Evolutionary conservation across 2,888 invertebrate species (phyloP).

Genomic region (Glaucopsyche alexis): DNA sequence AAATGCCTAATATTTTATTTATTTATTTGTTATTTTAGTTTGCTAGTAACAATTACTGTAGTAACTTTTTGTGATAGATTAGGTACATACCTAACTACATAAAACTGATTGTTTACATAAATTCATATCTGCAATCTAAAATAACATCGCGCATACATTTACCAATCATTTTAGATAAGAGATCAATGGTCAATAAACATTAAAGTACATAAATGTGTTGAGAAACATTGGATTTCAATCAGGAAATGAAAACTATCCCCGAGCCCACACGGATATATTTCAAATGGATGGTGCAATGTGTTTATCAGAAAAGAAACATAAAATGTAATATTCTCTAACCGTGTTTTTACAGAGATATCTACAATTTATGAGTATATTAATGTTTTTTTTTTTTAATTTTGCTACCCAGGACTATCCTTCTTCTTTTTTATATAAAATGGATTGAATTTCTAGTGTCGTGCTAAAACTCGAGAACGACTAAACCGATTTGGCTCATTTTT

Average conservation of each 20-base stretch:
- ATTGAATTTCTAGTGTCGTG: too few relatives aligned
- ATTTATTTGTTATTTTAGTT: too few relatives aligned
- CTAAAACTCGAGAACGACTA: too few relatives aligned
- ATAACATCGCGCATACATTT: background rate
- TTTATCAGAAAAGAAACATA: background rate
- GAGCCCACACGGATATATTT: slow-evolving; percentile 4
- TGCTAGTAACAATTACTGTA: too few relatives aligned
- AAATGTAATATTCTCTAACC: background rate
- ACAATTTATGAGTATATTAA: background rate
- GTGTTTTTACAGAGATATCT: background rate
- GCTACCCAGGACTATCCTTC: too few relatives aligned
- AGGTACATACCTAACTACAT: too few relatives aligned
- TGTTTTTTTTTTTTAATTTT: too few relatives aligned
- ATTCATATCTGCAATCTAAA: background rate
- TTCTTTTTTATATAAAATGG: too few relatives aligned
- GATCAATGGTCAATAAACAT: slow-evolving; percentile 15
- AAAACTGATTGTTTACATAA: background rate
- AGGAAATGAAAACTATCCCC: slow-evolving; percentile 32
- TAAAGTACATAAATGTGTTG: slow-evolving; percentile 28
- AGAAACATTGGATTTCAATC: slow-evolving; percentile 26
- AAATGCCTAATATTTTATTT: too few relatives aligned
- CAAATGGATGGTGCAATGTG: background rate
- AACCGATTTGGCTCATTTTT: too few relatives aligned
- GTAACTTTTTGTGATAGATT: too few relatives aligned
- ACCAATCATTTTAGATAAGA: background rate